Conservation (phyloP, 2,888 invertebrate species). For the Agonopterix subpropinquella region DNA sequence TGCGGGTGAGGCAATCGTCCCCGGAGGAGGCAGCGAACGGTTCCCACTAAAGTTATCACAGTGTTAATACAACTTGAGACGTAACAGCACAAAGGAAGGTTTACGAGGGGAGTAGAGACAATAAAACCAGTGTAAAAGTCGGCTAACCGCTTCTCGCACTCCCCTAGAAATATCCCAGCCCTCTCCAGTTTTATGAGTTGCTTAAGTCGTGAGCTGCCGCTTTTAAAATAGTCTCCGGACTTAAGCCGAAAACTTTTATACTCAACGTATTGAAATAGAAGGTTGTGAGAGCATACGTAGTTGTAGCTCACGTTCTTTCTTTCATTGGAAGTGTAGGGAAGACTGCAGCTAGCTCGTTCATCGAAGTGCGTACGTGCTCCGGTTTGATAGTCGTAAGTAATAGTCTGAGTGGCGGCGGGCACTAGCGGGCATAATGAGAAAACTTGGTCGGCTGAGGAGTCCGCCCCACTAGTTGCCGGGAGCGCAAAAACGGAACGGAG, state of each 20-base stretch:
- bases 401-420: constrained; percentile 44
- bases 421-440: constrained; percentile 66
- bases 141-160: constrained; percentile 52
- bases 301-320: constrained; percentile 6
- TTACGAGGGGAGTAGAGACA: constrained; percentile 59
- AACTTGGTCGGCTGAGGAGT: constrained; percentile 54
- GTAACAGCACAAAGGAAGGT: constrained; percentile 60
- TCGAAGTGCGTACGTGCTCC: constrained; percentile 36
- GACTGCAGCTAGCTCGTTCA: constrained; percentile 13
- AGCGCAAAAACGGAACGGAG: constrained; percentile 29
- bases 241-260: constrained; percentile 36
- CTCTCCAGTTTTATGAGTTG: constrained; percentile 57
- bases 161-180: constrained; percentile 47
- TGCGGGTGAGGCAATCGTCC: constrained; percentile 43
- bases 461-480: constrained; percentile 26
- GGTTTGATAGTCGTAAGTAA: constrained; percentile 45
- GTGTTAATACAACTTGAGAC: constrained; percentile 64
- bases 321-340: constrained; percentile 7
- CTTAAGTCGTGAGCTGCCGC: constrained; percentile 46
- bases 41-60: constrained; percentile 56
- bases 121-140: constrained; percentile 71
- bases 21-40: constrained; percentile 22
- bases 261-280: constrained; percentile 43
- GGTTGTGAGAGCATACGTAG: constrained; percentile 17
- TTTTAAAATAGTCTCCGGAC: constrained; percentile 46